These are phyloP conservation scores for Calypte anna DNA, from an alignment of 2,113 vertebrate species.

Conservation along the genomic window DNA sequence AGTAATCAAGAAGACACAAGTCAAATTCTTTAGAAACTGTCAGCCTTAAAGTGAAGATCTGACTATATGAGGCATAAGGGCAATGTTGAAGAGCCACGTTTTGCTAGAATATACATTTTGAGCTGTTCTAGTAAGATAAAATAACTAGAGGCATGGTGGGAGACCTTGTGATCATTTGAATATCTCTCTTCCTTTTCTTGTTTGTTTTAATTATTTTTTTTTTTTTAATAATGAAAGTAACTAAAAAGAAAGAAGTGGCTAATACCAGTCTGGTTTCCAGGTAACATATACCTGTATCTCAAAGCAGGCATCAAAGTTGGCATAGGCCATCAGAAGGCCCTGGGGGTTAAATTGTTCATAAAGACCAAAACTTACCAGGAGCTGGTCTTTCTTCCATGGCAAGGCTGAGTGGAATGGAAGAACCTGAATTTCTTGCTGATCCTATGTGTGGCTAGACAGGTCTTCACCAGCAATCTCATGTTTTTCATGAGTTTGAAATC, in stretches of 20 bases:
- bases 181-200: neutral
- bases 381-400: constrained; percentile 34
- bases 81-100: neutral
- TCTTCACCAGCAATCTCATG: constrained; percentile 13
- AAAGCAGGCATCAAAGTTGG: neutral
- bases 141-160: neutral
- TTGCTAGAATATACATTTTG: neutral
- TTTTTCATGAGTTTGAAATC: constrained; percentile 15
- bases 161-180: neutral
- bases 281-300: neutral
- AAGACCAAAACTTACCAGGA: constrained; percentile 13
- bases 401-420: constrained; percentile 27
- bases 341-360: constrained; percentile 3
- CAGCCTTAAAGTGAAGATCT: neutral
- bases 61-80: neutral
- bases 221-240: neutral
- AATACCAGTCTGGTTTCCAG: neutral
- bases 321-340: neutral
- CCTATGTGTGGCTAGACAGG: constrained; percentile 33
- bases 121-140: neutral
- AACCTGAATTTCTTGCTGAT: constrained; percentile 66
- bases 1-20: neutral
- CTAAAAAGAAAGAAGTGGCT: neutral
- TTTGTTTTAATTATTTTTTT: too few relatives aligned
- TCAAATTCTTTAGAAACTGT: neutral